A percentile compares a stretch with the other conserved stretches of the same genome.
Evolutionary conservation across 1,140 invertebrate genomes (phyloP).

Genomic region (Drosophila dunni): DNA sequence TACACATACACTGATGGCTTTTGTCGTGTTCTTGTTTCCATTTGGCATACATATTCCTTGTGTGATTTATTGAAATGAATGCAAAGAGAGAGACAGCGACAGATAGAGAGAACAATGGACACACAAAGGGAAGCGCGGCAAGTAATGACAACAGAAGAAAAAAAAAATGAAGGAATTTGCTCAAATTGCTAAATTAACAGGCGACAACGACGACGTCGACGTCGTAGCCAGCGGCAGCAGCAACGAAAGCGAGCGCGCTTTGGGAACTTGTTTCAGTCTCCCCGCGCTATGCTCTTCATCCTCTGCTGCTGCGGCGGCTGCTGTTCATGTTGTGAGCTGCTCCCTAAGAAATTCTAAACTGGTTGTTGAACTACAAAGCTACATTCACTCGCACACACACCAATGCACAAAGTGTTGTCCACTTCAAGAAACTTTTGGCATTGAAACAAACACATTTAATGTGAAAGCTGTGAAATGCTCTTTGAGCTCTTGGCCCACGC

Average conservation of each 20-base stretch:
- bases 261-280: slow-evolving; percentile 62
- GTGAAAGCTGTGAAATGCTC: slow-evolving; percentile 38
- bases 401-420: background rate
- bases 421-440: slow-evolving; percentile 41
- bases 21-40: slow-evolving; percentile 25
- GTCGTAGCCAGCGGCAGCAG: slow-evolving; percentile 20
- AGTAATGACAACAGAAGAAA: background rate
- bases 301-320: slow-evolving; percentile 4
- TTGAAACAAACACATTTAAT: slow-evolving; percentile 40
- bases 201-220: slow-evolving; percentile 19
- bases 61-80: slow-evolving; percentile 67
- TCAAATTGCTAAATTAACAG: slow-evolving; percentile 75
- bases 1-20: background rate
- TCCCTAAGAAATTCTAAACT: slow-evolving; percentile 70
- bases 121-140: slow-evolving; percentile 12
- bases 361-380: slow-evolving; percentile 69
- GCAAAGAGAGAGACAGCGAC: slow-evolving; percentile 29
- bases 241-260: slow-evolving; percentile 75
- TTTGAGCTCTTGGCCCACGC: slow-evolving; percentile 19
- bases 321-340: slow-evolving; percentile 19
- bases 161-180: slow-evolving; percentile 51
- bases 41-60: slow-evolving; percentile 42
- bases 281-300: slow-evolving; percentile 6
- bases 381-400: slow-evolving; percentile 15
- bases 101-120: slow-evolving; percentile 7